Evolutionary conservation across 1,140 invertebrate genomes (phyloP).

Genomic region (Leptoteleia sp.): DNA sequence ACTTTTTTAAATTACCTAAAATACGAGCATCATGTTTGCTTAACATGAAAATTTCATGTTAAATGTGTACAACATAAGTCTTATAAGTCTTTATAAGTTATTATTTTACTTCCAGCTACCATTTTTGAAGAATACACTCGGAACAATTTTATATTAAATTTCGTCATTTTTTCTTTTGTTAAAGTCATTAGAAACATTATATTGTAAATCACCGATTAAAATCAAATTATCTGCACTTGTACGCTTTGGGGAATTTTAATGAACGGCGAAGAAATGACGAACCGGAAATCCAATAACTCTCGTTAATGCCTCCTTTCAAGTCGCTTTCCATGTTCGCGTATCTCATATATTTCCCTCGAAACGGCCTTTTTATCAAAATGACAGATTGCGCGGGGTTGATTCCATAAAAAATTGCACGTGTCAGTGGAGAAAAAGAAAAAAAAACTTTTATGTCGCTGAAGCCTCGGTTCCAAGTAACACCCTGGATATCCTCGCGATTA

Average conservation of each 20-base stretch:
- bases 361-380: slow-evolving; percentile 12
- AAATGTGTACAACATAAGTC: too few relatives aligned
- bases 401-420: slow-evolving; percentile 5
- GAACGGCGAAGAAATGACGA: slow-evolving; percentile 9
- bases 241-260: slow-evolving; percentile 9
- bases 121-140: too few relatives aligned
- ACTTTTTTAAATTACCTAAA: too few relatives aligned
- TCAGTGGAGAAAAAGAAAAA: background rate
- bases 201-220: too few relatives aligned
- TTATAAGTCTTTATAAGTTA: too few relatives aligned
- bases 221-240: background rate
- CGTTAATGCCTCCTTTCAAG: slow-evolving; percentile 4
- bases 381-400: background rate
- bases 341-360: background rate
- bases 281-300: slow-evolving; percentile 6
- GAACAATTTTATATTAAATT: too few relatives aligned
- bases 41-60: too few relatives aligned
- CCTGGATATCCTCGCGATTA: background rate
- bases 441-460: background rate
- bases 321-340: slow-evolving; percentile 12
- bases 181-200: background rate
- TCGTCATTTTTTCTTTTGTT: too few relatives aligned
- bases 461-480: background rate
- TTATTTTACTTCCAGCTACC: too few relatives aligned
- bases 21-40: too few relatives aligned